A percentile compares a stretch with the other conserved stretches of the same genome.
These are phyloP conservation scores for Poeciliopsis retropinna DNA, from an alignment of 2,113 vertebrate genomes.

Conservation along the genomic window DNA sequence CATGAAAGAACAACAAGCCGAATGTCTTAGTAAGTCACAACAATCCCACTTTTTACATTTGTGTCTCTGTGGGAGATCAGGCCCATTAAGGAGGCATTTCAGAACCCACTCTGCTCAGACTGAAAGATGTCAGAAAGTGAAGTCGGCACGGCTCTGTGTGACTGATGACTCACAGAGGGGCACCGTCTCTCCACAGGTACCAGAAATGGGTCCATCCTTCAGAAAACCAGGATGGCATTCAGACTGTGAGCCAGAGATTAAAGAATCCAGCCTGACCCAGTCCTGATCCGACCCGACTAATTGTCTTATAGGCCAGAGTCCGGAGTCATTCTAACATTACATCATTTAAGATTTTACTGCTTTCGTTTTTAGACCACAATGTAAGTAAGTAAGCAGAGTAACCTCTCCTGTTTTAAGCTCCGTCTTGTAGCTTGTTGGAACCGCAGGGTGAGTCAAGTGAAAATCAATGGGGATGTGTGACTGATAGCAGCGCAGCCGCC, in stretches of 20 bases:
- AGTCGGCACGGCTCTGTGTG: conserved; percentile 30
- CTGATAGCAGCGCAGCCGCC: too few species aligned
- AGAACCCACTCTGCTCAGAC: conserved; percentile 14
- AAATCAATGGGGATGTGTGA: too few species aligned
- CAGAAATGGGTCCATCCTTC: conserved; percentile 7
- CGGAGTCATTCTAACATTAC: too few species aligned
- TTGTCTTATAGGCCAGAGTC: too few species aligned
- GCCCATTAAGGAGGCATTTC: conserved; percentile 43
- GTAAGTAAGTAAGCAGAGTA: too few species aligned
- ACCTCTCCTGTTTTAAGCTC: too few species aligned
- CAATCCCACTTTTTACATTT: background rate
- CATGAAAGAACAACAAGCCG: background rate
- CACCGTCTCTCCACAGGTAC: conserved; percentile 32
- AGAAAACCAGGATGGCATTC: conserved; percentile 33
- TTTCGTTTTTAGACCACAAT: too few species aligned
- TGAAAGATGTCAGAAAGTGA: conserved; percentile 12
- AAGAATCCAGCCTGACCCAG: too few species aligned
- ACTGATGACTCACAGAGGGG: conserved; percentile 55
- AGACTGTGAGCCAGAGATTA: conserved; percentile 18
- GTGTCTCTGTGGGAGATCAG: conserved; percentile 10
- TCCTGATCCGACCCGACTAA: too few species aligned
- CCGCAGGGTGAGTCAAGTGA: too few species aligned
- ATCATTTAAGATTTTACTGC: too few species aligned
- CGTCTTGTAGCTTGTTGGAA: too few species aligned
- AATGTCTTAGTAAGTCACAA: background rate